A percentile compares a stretch with the other conserved stretches of the same genome.
Conservation (phyloP, 1,140 invertebrate species). For the Trachymyrmex cornetzi region DNA sequence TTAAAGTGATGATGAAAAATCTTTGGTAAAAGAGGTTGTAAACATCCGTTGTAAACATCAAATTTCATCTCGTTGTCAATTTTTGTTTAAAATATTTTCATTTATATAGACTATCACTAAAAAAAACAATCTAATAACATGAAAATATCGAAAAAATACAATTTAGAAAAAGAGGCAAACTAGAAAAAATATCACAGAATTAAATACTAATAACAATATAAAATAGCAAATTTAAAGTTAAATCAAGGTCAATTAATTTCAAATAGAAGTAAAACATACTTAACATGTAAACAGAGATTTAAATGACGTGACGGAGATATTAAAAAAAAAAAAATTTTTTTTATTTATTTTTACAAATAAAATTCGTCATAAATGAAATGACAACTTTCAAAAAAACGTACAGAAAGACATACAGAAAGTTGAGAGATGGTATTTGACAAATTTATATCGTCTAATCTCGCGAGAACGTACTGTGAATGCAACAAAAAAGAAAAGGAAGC, state of each 20-base stretch:
- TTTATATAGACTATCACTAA: not conserved
- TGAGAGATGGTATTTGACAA: not conserved
- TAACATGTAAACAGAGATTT: not conserved
- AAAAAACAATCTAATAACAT: not conserved
- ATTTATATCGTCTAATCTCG: constrained; percentile 19
- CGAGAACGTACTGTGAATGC: not conserved
- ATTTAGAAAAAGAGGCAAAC: not conserved
- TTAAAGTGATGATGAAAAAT: not conserved
- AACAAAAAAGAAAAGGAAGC: constrained; percentile 48
- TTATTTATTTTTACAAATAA: not conserved
- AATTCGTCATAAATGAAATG: not conserved
- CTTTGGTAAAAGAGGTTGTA: not conserved
- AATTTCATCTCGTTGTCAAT: constrained; percentile 24
- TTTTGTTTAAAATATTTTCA: not conserved
- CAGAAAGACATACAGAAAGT: not conserved
- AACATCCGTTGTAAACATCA: not conserved
- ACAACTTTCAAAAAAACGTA: not conserved
- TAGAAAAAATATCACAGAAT: not conserved
- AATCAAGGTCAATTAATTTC: not conserved
- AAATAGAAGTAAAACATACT: not conserved
- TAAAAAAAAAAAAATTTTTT: not conserved
- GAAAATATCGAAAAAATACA: not conserved
- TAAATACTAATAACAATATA: not conserved
- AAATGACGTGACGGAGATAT: not conserved
- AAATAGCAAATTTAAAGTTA: not conserved